Conservation (phyloP, 2,888 invertebrate genomes). For the Zootermopsis nevadensis region DNA sequence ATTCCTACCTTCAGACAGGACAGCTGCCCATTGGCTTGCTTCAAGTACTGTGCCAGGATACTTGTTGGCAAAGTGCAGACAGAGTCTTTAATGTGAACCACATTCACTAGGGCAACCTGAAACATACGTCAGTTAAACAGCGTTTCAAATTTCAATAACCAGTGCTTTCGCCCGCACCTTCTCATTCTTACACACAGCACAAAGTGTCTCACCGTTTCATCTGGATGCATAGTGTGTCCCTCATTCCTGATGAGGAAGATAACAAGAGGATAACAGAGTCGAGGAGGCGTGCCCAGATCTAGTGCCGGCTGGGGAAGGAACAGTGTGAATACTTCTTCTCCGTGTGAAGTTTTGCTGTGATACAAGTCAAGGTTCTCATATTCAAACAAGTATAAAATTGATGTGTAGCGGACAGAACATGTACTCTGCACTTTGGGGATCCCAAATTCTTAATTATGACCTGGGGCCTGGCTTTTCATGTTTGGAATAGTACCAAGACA, state of each 20-base stretch:
- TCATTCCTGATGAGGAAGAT: slow-evolving; percentile 77
- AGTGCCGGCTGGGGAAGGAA: slow-evolving; percentile 72
- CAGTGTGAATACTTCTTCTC: slow-evolving; percentile 73
- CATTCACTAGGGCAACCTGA: slow-evolving; percentile 84
- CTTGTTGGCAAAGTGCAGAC: slow-evolving; percentile 84
- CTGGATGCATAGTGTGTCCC: slow-evolving; percentile 76
- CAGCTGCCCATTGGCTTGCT: slow-evolving; percentile 84
- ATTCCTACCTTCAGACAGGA: slow-evolving; percentile 80
- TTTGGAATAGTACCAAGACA: too few species aligned
- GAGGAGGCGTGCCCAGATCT: slow-evolving; percentile 78
- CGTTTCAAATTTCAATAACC: too few species aligned
- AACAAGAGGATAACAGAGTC: slow-evolving; percentile 81
- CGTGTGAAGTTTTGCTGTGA: slow-evolving; percentile 72
- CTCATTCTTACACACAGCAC: too few species aligned
- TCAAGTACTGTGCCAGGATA: slow-evolving; percentile 85
- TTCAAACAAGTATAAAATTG: neutral
- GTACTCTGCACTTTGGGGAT: too few species aligned
- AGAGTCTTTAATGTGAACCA: slow-evolving; percentile 85
- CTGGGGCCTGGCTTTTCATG: too few species aligned
- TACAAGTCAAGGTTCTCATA: slow-evolving; percentile 58
- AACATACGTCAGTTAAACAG: slow-evolving; percentile 57
- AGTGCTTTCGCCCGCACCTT: too few species aligned
- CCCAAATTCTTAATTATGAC: too few species aligned
- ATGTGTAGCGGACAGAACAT: too few species aligned
- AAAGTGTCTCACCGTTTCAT: slow-evolving; percentile 73